Conservation (phyloP, 30 jellyfish, hydroid and myxozoan genomes). For the Aurelia coerulea region DNA sequence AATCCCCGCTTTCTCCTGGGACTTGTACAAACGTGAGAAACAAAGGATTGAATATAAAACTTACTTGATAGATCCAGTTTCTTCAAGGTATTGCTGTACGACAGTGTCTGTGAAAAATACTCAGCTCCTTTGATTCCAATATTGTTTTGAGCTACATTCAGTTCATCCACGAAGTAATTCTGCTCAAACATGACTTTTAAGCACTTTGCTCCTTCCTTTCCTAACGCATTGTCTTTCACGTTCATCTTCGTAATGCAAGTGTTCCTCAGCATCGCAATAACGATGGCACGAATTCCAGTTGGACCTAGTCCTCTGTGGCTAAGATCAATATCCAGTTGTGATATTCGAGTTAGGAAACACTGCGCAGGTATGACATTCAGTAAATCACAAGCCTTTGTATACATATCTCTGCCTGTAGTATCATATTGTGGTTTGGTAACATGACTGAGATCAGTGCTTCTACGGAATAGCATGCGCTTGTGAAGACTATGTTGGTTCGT, state of each 20-base stretch:
- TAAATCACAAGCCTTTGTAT: conserved; percentile 39
- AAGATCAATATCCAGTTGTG: conserved; percentile 27
- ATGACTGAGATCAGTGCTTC: background rate
- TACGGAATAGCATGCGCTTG: no score
- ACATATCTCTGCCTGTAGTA: conserved; percentile 34
- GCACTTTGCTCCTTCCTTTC: conserved; percentile 29
- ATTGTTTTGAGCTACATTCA: conserved; percentile 27
- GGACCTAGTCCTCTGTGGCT: conserved; percentile 56
- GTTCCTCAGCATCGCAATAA: conserved; percentile 41
- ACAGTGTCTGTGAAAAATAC: conserved; percentile 16
- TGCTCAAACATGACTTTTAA: conserved; percentile 38
- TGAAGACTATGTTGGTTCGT: no score
- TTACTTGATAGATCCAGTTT: conserved; percentile 45
- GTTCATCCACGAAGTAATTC: conserved; percentile 39
- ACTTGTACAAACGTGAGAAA: no score
- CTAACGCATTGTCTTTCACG: conserved; percentile 48
- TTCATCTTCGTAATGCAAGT: conserved; percentile 28
- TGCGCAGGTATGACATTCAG: conserved; percentile 44
- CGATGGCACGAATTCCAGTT: conserved; percentile 38
- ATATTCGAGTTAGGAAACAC: conserved; percentile 18
- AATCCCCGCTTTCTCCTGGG: no score
- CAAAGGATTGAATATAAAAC: no score
- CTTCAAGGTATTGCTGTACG: conserved; percentile 27
- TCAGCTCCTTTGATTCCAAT: conserved; percentile 44
- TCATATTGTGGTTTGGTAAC: conserved; percentile 16